These are phyloP conservation scores for Armadillidium nasatum DNA, from an alignment of 1,140 invertebrate genomes.

Conservation along the genomic window DNA sequence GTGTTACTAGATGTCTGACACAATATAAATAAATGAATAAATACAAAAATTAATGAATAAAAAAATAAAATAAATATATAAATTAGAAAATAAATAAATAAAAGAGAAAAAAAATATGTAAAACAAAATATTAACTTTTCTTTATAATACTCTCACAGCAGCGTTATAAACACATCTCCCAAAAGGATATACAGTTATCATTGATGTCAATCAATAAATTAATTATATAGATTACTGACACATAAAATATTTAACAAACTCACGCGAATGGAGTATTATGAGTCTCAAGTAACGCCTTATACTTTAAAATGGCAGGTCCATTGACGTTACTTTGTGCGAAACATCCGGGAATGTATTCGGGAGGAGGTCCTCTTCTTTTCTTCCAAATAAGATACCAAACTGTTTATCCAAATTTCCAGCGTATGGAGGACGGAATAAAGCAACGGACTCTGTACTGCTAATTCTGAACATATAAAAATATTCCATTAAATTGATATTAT, in stretches of 20 bases:
- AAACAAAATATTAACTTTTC: too few relatives aligned
- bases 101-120: too few relatives aligned
- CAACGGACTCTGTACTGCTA: constrained; percentile 88
- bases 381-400: constrained; percentile 71
- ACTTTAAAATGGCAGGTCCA: constrained; percentile 86
- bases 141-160: too few relatives aligned
- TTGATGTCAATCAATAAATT: too few relatives aligned
- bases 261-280: constrained; percentile 91
- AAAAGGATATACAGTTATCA: too few relatives aligned
- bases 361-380: constrained; percentile 64
- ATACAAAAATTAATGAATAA: too few relatives aligned
- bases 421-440: constrained; percentile 82
- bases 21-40: too few relatives aligned
- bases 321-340: constrained; percentile 63
- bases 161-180: too few relatives aligned
- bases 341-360: constrained; percentile 77
- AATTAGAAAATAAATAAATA: too few relatives aligned
- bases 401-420: constrained; percentile 81
- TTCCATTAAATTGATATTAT: background rate
- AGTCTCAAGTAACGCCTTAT: constrained; percentile 82
- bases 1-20: too few relatives aligned
- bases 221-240: too few relatives aligned
- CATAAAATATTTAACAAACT: constrained; percentile 32
- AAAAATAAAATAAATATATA: too few relatives aligned
- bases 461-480: constrained; percentile 56